These are phyloP conservation scores for Thryonomys swinderianus DNA, from an alignment of 2,113 vertebrate genomes.

Conservation along the genomic window DNA sequence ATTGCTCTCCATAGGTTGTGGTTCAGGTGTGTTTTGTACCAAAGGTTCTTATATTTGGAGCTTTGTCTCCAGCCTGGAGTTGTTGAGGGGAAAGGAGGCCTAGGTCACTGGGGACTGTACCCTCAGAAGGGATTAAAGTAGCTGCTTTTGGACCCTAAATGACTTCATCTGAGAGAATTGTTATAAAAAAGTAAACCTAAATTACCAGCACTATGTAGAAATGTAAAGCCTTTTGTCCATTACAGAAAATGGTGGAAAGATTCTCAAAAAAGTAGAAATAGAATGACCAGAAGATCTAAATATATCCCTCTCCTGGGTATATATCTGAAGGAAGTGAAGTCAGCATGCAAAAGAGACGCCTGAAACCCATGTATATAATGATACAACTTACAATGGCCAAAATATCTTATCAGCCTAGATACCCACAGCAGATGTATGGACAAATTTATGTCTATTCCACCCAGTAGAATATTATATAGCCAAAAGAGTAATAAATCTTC, in stretches of 20 bases:
- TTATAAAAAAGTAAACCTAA: not conserved
- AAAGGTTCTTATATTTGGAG: not conserved
- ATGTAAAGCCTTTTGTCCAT: not conserved
- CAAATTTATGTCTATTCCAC: not conserved
- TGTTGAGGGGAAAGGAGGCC: too few species aligned
- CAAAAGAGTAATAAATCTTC: not conserved
- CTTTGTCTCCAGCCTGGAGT: not conserved
- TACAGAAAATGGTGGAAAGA: not conserved
- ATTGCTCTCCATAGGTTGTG: not conserved
- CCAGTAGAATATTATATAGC: not conserved
- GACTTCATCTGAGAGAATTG: not conserved
- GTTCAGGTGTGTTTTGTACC: not conserved
- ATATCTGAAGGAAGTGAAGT: not conserved
- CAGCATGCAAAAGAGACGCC: not conserved
- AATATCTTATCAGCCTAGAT: not conserved
- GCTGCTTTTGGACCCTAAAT: not conserved
- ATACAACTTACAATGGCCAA: not conserved
- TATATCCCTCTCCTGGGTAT: not conserved
- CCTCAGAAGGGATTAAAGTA: not conserved
- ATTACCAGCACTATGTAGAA: not conserved
- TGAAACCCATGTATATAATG: not conserved
- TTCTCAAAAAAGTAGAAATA: not conserved
- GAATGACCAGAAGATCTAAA: not conserved
- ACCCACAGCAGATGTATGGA: not conserved
- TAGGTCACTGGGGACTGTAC: not conserved